phyloP scores from a whole-genome alignment of 1,140 invertebrate genomes.

The Lucilia cuprina region DNA sequence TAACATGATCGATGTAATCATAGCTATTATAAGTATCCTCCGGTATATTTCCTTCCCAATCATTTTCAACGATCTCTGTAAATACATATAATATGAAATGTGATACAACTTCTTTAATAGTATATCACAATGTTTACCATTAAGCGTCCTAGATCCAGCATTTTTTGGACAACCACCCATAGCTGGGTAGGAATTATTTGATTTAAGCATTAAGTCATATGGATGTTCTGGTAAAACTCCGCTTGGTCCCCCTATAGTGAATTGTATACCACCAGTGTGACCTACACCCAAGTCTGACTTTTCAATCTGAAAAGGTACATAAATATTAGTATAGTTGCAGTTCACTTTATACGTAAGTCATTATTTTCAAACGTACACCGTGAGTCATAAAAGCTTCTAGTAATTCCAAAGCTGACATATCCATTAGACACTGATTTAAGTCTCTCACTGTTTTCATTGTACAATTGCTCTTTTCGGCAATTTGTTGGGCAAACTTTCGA shows the following conservation, averaged over 20 bases:
- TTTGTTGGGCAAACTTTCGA: slow-evolving; percentile 54
- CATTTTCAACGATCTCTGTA: slow-evolving; percentile 56
- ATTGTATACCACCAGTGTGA: slow-evolving; percentile 59
- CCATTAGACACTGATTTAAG: slow-evolving; percentile 56
- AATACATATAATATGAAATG: neutral
- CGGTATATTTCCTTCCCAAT: slow-evolving; percentile 57
- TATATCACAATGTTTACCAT: slow-evolving; percentile 35
- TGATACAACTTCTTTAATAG: neutral
- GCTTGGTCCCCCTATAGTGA: slow-evolving; percentile 59
- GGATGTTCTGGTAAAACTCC: slow-evolving; percentile 57
- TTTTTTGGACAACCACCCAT: slow-evolving; percentile 59
- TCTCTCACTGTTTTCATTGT: slow-evolving; percentile 55
- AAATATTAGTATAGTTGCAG: neutral
- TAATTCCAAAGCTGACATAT: slow-evolving; percentile 51
- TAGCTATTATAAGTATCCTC: slow-evolving; percentile 55
- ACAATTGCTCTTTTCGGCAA: slow-evolving; percentile 53
- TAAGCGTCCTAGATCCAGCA: slow-evolving; percentile 53
- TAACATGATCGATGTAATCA: slow-evolving; percentile 56
- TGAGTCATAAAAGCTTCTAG: slow-evolving; percentile 58
- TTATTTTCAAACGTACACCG: slow-evolving; percentile 47
- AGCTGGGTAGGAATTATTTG: slow-evolving; percentile 56
- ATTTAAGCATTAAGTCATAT: slow-evolving; percentile 56
- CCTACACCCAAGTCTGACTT: slow-evolving; percentile 58
- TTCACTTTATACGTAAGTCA: neutral
- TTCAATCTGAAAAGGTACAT: slow-evolving; percentile 45